phyloP scores from a whole-genome alignment of 2,797 vertebrate species.

The Capromys pilorides region DNA sequence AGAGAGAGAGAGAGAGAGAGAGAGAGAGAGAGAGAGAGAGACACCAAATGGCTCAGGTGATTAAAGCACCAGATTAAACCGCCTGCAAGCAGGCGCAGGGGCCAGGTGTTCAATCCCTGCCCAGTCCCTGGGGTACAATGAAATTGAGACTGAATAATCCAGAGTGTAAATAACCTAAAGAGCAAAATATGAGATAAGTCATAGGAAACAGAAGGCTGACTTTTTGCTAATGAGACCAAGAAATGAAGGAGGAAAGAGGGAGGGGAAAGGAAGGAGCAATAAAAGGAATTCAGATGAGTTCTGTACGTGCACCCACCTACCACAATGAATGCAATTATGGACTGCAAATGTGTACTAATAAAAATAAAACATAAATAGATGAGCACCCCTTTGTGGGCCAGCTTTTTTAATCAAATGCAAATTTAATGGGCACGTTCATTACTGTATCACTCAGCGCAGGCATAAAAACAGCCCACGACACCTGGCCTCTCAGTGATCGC shows the following conservation, averaged over 20 bases:
- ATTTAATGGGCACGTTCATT: not conserved
- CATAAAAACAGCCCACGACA: not conserved
- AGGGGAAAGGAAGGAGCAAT: not conserved
- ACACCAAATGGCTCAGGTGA: too few species aligned
- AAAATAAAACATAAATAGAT: not conserved
- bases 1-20: too few species aligned
- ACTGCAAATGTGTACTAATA: not conserved
- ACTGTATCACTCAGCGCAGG: not conserved
- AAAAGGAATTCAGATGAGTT: not conserved
- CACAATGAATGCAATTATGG: not conserved
- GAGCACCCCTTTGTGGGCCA: not conserved
- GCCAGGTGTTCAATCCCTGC: too few species aligned
- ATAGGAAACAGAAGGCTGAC: not conserved
- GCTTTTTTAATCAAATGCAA: slow-evolving; percentile 28
- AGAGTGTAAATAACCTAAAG: not conserved
- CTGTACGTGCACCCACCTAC: not conserved
- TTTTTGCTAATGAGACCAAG: not conserved
- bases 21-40: too few species aligned
- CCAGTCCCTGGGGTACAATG: not conserved
- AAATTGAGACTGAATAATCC: not conserved
- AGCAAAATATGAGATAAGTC: not conserved
- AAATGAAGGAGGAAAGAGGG: not conserved
- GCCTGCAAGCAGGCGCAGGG: too few species aligned
- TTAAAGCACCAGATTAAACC: too few species aligned
- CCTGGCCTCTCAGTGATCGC: slow-evolving; percentile 3